These are phyloP conservation scores for Stegophylla sp. DNA, from an alignment of 2,888 invertebrate genomes.

Conservation along the genomic window DNA sequence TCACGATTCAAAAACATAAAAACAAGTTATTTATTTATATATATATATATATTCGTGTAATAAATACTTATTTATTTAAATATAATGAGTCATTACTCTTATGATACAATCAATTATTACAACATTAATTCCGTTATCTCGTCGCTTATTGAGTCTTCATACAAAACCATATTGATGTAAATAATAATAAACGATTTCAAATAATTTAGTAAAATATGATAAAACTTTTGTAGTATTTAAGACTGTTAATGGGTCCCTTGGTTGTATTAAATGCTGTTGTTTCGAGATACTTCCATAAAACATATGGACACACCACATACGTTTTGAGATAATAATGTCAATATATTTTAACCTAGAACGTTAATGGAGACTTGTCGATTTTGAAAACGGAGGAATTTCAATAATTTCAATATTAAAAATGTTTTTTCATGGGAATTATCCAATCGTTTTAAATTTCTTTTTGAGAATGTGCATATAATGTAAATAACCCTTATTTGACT, in stretches of 20 bases:
- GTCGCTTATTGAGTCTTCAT: neutral
- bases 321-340: neutral
- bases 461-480: neutral
- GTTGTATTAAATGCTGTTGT: conserved; percentile 10
- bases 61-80: too few relatives aligned
- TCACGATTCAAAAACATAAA: neutral
- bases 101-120: neutral
- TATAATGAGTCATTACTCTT: neutral
- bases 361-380: neutral
- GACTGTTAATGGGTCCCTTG: neutral
- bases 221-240: neutral
- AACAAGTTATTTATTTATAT: neutral
- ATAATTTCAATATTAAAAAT: conserved; percentile 20
- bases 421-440: conserved; percentile 4
- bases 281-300: conserved; percentile 8
- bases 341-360: neutral
- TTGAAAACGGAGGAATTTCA: neutral
- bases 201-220: conserved; percentile 24
- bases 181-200: neutral
- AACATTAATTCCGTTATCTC: neutral
- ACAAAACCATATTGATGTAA: neutral
- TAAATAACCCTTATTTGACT: neutral
- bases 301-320: neutral
- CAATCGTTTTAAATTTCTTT: neutral
- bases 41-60: too few relatives aligned